Evolutionary conservation across 1,140 invertebrate genomes (phyloP).

Genomic region (Oscheius sp.): DNA sequence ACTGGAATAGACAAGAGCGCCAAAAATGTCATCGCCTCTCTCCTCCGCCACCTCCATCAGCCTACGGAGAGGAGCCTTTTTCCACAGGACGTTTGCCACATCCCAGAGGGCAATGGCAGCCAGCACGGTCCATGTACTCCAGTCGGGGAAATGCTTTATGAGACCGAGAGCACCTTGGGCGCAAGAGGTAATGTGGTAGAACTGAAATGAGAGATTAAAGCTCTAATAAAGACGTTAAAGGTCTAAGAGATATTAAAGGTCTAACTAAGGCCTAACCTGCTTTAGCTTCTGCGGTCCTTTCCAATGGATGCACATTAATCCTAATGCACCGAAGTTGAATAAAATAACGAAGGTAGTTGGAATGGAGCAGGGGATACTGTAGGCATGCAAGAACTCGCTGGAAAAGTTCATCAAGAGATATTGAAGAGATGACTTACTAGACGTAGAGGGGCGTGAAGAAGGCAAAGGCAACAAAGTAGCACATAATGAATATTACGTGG

Average conservation of each 20-base stretch:
- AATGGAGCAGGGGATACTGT: constrained; percentile 92
- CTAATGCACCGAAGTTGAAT: constrained; percentile 96
- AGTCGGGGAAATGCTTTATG: constrained; percentile 97
- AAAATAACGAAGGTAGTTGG: constrained; percentile 82
- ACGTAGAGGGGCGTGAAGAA: constrained; percentile 90
- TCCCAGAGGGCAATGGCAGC: constrained; percentile 97
- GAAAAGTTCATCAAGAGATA: constrained; percentile 52
- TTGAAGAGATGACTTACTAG: constrained; percentile 72
- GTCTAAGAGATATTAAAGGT: too few species aligned
- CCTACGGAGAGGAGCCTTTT: constrained; percentile 90
- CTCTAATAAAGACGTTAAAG: background rate
- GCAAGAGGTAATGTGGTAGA: constrained; percentile 92
- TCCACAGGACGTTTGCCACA: constrained; percentile 92
- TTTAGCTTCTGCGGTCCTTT: constrained; percentile 88
- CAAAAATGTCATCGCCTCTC: constrained; percentile 96
- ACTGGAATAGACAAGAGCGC: constrained; percentile 97
- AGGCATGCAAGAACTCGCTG: constrained; percentile 86
- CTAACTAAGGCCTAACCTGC: constrained; percentile 69
- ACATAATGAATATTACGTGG: constrained; percentile 90
- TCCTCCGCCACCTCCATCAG: constrained; percentile 97
- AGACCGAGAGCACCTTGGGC: constrained; percentile 98
- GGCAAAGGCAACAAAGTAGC: constrained; percentile 88
- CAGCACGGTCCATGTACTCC: constrained; percentile 95
- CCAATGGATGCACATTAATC: constrained; percentile 98
- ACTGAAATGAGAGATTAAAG: constrained; percentile 56